These are phyloP conservation scores for Meriones unguiculatus DNA, from an alignment of 2,113 vertebrate species.

Conservation along the genomic window DNA sequence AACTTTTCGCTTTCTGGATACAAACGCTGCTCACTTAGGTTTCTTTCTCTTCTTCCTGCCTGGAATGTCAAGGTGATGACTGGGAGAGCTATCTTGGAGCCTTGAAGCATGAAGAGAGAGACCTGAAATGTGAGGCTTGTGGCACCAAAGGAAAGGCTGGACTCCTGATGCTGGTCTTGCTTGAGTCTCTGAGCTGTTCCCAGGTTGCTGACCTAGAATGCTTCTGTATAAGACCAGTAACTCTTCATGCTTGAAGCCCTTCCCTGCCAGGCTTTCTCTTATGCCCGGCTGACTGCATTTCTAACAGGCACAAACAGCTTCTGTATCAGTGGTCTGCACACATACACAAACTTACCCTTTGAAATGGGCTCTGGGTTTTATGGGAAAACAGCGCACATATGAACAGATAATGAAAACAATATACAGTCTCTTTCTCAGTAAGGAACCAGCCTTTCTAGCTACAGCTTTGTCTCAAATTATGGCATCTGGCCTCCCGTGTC, in stretches of 20 bases:
- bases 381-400: constrained; percentile 45
- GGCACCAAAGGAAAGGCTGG: neutral
- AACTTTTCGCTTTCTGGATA: neutral
- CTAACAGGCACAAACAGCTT: constrained; percentile 50
- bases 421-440: constrained; percentile 8
- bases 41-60: neutral
- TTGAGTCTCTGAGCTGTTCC: neutral
- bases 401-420: constrained; percentile 36
- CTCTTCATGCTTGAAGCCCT: neutral
- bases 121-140: neutral
- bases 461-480: constrained; percentile 66
- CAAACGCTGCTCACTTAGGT: neutral
- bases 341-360: constrained; percentile 37
- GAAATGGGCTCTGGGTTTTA: constrained; percentile 54
- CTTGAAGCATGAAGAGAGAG: neutral
- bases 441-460: constrained; percentile 16
- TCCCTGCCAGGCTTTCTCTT: constrained; percentile 33
- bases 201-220: neutral
- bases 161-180: neutral
- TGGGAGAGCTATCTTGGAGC: neutral
- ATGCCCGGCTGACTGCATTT: constrained; percentile 21
- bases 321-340: neutral
- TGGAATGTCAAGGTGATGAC: neutral
- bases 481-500: constrained; percentile 13
- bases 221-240: neutral